Base-by-base conservation (phyloP, 2,113 vertebrate genomes). In the Pterocles gutturalis region DNA sequence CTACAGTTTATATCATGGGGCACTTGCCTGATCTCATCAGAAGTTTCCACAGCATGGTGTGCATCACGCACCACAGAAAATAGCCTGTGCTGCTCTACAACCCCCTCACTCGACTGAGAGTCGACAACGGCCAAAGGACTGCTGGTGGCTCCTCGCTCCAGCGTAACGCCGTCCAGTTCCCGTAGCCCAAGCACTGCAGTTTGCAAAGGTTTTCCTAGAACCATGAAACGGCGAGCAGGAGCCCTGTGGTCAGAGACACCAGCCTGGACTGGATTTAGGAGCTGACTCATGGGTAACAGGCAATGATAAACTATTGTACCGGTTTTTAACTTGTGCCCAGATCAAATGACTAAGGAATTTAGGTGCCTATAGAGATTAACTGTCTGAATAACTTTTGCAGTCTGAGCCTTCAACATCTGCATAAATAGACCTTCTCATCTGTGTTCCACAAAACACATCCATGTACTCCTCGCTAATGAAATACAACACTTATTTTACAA, bases 331-430 rank as follows among this genome's bases (percentile, higher is more conserved):
- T 83, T 77, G 58, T 77, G 46, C 83, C 87, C 81, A 62, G 84
- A 83, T 85, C 81, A 79, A 87, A 95, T 94, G 91, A 94, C 93
- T 94, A 94, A 90, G 87, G 87, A 96, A 93, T 91, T 90, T n/a
- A 67, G 89, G 75, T 94, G 58, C 66, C 78, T 87, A 53, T 7
- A 49, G 95, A 92, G 73, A 95, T 90, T 60, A 94, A 48, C 45
- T 16, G n/a, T 4, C 77, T 69, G 55, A 82, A 53, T 60, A 94
- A 84, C 89, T 87, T 82, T 31, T 60, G 48, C 73, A 67, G 87
- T 29, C 65, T 3, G 34, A 84, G 43, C 81, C 73, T 93, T 79
- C 69, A 76, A 61, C 41, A 69, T 69, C 89, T 84, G 86, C 89
- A 79, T 33, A 71, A 90, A 77, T 5, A 90, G 81, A 83, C 21